Base-by-base conservation (phyloP, 2,888 invertebrate species). In the Bugula neritina region DNA sequence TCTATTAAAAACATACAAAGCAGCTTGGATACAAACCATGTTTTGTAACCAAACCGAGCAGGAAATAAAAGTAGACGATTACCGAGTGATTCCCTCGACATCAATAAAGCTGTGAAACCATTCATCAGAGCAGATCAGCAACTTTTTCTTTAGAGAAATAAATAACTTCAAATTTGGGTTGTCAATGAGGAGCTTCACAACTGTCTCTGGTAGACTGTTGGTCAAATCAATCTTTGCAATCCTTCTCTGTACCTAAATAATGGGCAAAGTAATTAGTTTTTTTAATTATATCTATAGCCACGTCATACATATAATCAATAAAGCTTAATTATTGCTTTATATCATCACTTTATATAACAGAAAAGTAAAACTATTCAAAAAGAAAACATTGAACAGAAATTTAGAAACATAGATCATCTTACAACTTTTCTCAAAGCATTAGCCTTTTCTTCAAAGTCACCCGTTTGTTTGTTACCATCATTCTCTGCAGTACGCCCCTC, bases 391-490 rank as follows among this genome's bases (percentile, higher is more conserved):
- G n/a, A n/a, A n/a, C n/a, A n/a, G n/a, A n/a, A n/a, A n/a, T n/a
- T n/a, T n/a, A n/a, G n/a, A n/a, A n/a, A n/a, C n/a, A n/a, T n/a
- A n/a, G n/a, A n/a, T n/a, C n/a, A 43, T 3, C 63, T 29, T 63
- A 63, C 63, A 27, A 63, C 63, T 63, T 63, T 63, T 3, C 63
- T 21, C 17, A 63, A 31, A 2, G 63, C 63, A 34, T 63, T 63
- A 31, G 63, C 21, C n/a, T 63, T 63, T 5, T 27, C 31, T 31
- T 63, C 29, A 63, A 63, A 63, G n/a, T 63, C 63, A 13, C 31
- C 27, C 10, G 2, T n/a, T 34, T 63, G 43, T 5, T 43, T 43
- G 43, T 17, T 43, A 43, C 10, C 43, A 43, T 10, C 43, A 10
- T 43, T 17, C 17, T 43, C 43, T 10, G 10, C 43, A 10, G 43